Base-by-base conservation (phyloP, 2,888 invertebrate genomes). In the Cancer borealis region DNA sequence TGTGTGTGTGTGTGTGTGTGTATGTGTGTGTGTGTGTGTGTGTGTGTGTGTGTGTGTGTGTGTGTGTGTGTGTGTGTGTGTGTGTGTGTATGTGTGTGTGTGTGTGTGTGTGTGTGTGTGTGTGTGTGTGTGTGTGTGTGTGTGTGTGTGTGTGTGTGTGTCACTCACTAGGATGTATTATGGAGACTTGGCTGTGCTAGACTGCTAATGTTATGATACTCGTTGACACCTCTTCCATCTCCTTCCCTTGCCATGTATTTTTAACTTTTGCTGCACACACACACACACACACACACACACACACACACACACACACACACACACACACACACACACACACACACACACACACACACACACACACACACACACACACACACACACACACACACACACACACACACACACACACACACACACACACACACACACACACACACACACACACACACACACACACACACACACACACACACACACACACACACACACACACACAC, bases 41-140 rank as follows among this genome's bases (percentile, higher is more conserved):
- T 66, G 17, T 66, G 60, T 66, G 66, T 66, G n/a, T 5, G n/a
- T n/a, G 26, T 26, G 79, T 79, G 79, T 79, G 79, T 79, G 79
- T 79, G 79, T 79, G 79, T 79, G 79, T 79, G 79, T 79, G 79
- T 79, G 79, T 79, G 79, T 30, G 79, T 79, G 79, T 79, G 79
- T 79, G 79, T 79, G 79, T 79, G 79, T 79, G 79, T 79, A 17
- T 66, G 66, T 66, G 66, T 66, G 49, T 49, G 49, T 49, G 49
- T 49, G 49, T 49, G 21, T 21, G 21, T 66, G 17, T 66, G 60
- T 66, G 60, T 66, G 60, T 14, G 60, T 66, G 60, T 66, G 60
- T 66, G 60, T 66, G 60, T 17, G 21, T 14, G 17, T 66, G 60
- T 66, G 66, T 66, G n/a, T 5, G n/a, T n/a, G n/a, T 4, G 66